Percentiles rank a stretch among this genome's conserved stretches.
phyloP scores from a whole-genome alignment of 2,113 vertebrate genomes.

The Engraulis encrasicolus region DNA sequence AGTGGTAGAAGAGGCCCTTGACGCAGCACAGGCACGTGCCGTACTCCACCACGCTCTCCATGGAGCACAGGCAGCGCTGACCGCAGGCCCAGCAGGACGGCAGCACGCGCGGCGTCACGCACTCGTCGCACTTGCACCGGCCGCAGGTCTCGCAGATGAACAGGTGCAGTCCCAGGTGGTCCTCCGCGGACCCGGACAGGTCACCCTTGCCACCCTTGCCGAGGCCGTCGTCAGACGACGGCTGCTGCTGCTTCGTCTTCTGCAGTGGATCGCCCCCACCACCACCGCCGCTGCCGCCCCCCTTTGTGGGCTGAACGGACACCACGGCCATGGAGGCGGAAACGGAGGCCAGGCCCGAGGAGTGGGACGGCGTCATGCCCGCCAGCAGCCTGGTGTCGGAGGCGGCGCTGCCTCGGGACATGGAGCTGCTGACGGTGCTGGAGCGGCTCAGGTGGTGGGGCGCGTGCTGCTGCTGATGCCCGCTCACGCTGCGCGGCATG shows the following conservation, averaged over 20 bases:
- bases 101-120: slow-evolving; percentile 84
- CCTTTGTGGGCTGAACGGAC: slow-evolving; percentile 87
- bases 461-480: slow-evolving; percentile 79
- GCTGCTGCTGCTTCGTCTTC: no score
- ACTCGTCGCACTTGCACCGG: slow-evolving; percentile 89
- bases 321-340: slow-evolving; percentile 68
- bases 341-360: slow-evolving; percentile 74
- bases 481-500: slow-evolving; percentile 86
- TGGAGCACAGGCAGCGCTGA: slow-evolving; percentile 91
- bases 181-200: slow-evolving; percentile 66
- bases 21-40: slow-evolving; percentile 95
- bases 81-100: slow-evolving; percentile 95
- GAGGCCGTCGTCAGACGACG: slow-evolving; percentile 72
- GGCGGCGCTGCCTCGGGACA: slow-evolving; percentile 89
- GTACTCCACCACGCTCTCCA: slow-evolving; percentile 87
- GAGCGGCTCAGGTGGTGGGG: slow-evolving; percentile 89
- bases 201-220: slow-evolving; percentile 77
- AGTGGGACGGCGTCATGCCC: slow-evolving; percentile 85
- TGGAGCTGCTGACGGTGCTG: slow-evolving; percentile 94
- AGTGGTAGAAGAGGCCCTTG: slow-evolving; percentile 97
- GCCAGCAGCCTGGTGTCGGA: slow-evolving; percentile 94
- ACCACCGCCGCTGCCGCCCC: no score
- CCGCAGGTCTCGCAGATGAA: slow-evolving; percentile 93
- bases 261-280: slow-evolving; percentile 66
- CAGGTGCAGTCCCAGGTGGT: slow-evolving; percentile 75